Evolutionary conservation across 1,140 invertebrate species (phyloP), one percentile per base, ranked within the genome.

Genomic region (Adoxophyes honmai): DNA sequence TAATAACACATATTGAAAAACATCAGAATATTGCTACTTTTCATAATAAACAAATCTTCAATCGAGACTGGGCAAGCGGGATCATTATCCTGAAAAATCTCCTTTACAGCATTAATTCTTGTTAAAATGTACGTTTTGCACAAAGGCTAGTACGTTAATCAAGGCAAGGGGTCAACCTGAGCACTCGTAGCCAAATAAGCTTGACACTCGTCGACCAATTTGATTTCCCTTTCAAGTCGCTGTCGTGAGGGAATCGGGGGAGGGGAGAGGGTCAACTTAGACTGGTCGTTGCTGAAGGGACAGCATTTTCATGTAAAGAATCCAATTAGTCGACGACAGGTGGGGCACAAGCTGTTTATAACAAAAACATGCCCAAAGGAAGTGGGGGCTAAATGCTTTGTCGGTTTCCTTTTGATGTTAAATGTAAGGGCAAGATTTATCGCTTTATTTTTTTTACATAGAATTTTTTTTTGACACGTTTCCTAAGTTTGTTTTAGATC

Each of bases 271-370:
- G 42, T 60, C 64, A 52, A 14, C 14, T 42, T 37, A 57, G 34
- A 39, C 21, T 60, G 64, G 64, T 11, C 10, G 14, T 38, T 38
- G 15, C 1, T 5, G 14, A 61, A 70, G 66, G 71, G 70, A 75
- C 71, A 68, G 61, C 56, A 78, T 78, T 82, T 70, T 74, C 73
- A 75, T 70, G 72, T 78, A 77, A 80, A 80, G 75, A 80, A 78
- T 76, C 75, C 76, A 82, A 82, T 82, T 77, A 80, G 69, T 60
- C 35, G 51, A 52, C 70, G 73, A 75, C 75, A 82, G 74, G 77
- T 78, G 66, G 67, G 55, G 59, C 52, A 59, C 56, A 61, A 53
- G 60, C 59, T 59, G 57, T 62, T 55, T 60, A 63, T 34, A 57
- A 68, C 57, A 60, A 68, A 65, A 69, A 64, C 67, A 70, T 64